These are phyloP conservation scores for Drosophila ironensis DNA, from an alignment of 1,140 invertebrate genomes.

Conservation along the genomic window DNA sequence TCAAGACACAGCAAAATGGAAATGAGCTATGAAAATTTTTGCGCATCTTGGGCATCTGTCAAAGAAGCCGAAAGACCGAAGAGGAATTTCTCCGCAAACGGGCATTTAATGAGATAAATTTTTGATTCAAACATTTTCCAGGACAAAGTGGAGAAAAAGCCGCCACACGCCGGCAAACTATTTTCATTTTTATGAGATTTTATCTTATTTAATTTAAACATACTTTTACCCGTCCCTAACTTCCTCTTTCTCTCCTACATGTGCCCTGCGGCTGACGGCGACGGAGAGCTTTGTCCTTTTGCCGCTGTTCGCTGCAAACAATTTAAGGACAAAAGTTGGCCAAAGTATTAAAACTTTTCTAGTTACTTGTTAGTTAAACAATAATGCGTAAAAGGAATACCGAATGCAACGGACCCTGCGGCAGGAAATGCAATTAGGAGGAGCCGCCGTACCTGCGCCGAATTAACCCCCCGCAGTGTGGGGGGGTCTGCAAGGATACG, in stretches of 20 bases:
- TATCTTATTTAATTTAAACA: constrained; percentile 78
- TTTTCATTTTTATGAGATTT: constrained; percentile 76
- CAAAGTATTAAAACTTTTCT: constrained; percentile 75
- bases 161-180: constrained; percentile 54
- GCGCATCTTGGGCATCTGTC: constrained; percentile 41
- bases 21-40: constrained; percentile 40
- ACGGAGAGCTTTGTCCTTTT: constrained; percentile 42
- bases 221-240: constrained; percentile 55
- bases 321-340: constrained; percentile 71
- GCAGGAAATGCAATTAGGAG: constrained; percentile 63
- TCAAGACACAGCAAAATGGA: neutral
- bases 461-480: constrained; percentile 9
- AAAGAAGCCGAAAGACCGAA: constrained; percentile 13
- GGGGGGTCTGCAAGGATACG: neutral
- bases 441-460: constrained; percentile 52
- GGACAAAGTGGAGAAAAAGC: neutral
- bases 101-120: constrained; percentile 67
- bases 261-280: constrained; percentile 37
- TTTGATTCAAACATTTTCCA: constrained; percentile 58
- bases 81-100: constrained; percentile 2
- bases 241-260: neutral
- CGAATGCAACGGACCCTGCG: constrained; percentile 29
- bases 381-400: constrained; percentile 73
- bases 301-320: constrained; percentile 41
- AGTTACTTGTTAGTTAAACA: constrained; percentile 78